Percentiles rank a stretch among this genome's conserved stretches.
phyloP scores from a whole-genome alignment of 2,888 invertebrate genomes.

The Orthosia gracilis region DNA sequence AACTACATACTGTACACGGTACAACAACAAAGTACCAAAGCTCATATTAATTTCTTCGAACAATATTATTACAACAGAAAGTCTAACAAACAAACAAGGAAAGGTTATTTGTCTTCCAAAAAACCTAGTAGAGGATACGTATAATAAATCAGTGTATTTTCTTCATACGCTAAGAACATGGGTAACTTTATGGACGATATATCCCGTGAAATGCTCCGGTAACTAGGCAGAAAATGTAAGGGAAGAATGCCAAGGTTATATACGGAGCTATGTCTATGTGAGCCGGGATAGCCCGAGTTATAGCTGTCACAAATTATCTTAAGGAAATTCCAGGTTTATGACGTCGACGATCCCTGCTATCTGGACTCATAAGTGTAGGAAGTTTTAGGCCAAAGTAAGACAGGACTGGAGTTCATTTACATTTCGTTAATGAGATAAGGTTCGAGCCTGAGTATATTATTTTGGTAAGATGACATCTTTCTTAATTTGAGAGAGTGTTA shows the following conservation, averaged over 20 bases:
- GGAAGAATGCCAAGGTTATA: constrained; percentile 40
- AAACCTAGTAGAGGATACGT: constrained; percentile 15
- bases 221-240: constrained; percentile 57
- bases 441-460: constrained; percentile 1
- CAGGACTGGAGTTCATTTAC: constrained; percentile 32
- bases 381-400: constrained; percentile 32
- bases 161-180: constrained; percentile 41
- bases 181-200: constrained; percentile 56
- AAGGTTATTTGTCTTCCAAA: constrained; percentile 29
- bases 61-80: constrained; percentile 25
- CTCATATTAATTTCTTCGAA: neutral
- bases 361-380: constrained; percentile 34
- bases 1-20: neutral
- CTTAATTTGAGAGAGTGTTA: constrained; percentile 21
- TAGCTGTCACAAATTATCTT: constrained; percentile 58
- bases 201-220: constrained; percentile 49
- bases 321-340: constrained; percentile 60
- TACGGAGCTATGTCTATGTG: constrained; percentile 24
- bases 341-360: constrained; percentile 45
- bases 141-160: constrained; percentile 50
- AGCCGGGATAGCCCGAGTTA: constrained; percentile 34
- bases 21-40: neutral
- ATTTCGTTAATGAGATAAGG: constrained; percentile 46
- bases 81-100: constrained; percentile 17
- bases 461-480: neutral